Evolutionary conservation across 2,113 vertebrate species (phyloP), one percentile per base, ranked within the genome.

Genomic region (Oryzias woworae): DNA sequence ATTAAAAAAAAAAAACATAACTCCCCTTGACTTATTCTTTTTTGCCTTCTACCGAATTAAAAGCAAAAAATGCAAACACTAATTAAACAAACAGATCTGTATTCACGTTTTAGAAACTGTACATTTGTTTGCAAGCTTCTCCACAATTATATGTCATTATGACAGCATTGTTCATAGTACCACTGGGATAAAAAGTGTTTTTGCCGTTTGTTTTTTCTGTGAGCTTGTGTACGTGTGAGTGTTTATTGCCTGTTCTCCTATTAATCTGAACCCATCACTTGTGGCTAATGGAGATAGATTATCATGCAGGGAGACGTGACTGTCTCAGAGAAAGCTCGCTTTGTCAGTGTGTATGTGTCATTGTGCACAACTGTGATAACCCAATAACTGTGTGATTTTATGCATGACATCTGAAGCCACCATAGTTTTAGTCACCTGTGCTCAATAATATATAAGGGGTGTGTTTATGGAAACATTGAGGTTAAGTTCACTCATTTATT

Each of bases 201-300:
- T 55, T 78, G 60, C 76, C 62, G 65, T 71, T 20, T 20, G 1
- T 20, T 75, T 52, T 82, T 58, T 58, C 26, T 54, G 51, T 75
- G 71, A 69, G 47, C 47, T 62, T 77, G 67, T 75, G 64, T 82
- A 31, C 74, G 64, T 78, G 76, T 58, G 42, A 53, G 66, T 68
- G n/a, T 75, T 81, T 84, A 74, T 81, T 72, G 65, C 70, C 57
- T 66, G 42, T 63, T 71, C 61, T 59, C 61, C 74, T 72, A 88
- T 88, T 90, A 90, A 88, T 88, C 87, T 88, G 69, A 82, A 76
- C 58, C 82, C 77, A 84, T 90, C 87, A 87, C 76, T 85, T 77
- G 61, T 78, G 53, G 58, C 77, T 90, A 88, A 89, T 89, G 80
- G 87, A 90, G 87, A 90, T 76, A 73, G 85, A 90, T 90, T 81